These are phyloP conservation scores for Ictalurus furcatus DNA, from an alignment of 2,113 vertebrate genomes.

Conservation along the genomic window DNA sequence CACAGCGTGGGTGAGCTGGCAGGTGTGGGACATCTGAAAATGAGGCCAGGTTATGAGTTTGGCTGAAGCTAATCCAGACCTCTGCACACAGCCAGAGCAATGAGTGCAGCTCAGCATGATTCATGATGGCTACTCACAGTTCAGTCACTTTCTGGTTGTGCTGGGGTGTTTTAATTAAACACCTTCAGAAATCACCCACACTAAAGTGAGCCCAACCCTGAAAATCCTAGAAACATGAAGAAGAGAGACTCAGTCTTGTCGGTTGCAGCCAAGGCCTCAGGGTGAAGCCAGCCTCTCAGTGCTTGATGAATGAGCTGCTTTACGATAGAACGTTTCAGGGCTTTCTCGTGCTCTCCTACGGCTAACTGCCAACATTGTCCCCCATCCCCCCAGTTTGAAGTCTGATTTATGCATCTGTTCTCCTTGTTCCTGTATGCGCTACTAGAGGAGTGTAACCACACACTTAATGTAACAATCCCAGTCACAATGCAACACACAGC, in stretches of 20 bases:
- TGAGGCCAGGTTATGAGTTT: constrained; percentile 40
- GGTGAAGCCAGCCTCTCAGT: constrained; percentile 53
- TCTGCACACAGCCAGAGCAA: constrained; percentile 38
- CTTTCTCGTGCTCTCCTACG: constrained; percentile 51
- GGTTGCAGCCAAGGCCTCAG: constrained; percentile 40
- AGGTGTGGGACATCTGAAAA: constrained; percentile 50
- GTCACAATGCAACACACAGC: constrained; percentile 28
- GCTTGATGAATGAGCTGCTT: constrained; percentile 62
- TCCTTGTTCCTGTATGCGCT: constrained; percentile 55
- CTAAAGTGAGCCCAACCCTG: constrained; percentile 39
- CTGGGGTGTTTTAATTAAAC: constrained; percentile 55
- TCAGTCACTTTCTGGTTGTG: constrained; percentile 51
- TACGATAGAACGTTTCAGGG: constrained; percentile 57
- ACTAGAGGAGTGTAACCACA: constrained; percentile 62
- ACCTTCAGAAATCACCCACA: constrained; percentile 46
- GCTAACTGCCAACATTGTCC: constrained; percentile 64
- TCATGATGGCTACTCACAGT: constrained; percentile 38
- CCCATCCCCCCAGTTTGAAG: constrained; percentile 55
- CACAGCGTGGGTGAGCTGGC: constrained; percentile 49
- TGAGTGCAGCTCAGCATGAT: constrained; percentile 44
- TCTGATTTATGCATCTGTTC: constrained; percentile 68
- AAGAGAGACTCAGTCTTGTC: constrained; percentile 21
- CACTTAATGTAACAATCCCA: constrained; percentile 64
- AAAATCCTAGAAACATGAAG: constrained; percentile 38
- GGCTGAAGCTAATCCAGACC: constrained; percentile 41